Base-by-base conservation (phyloP, 1,140 invertebrate species). In the Polypedilum pembai region DNA sequence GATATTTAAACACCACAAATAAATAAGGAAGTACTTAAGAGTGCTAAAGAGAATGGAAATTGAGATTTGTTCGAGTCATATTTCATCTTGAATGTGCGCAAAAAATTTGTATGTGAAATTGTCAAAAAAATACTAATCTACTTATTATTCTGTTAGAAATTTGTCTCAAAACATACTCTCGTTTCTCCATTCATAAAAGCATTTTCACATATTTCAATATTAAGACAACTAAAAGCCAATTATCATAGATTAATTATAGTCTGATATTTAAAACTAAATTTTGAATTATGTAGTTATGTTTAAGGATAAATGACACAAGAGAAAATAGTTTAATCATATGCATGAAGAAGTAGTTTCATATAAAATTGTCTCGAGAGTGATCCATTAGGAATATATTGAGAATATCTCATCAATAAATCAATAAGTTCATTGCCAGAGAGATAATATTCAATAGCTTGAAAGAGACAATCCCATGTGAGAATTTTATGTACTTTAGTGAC, bases 271-370 rank as follows among this genome's bases (percentile, higher is more conserved):
- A 56, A n/a, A 56, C 4, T 56, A 56, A 12, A 56, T 56, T 81
- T 80, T 75, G 82, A 78, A 15, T 79, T 83, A 75, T 81, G 79
- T 76, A 83, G 79, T 77, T 83, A 82, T 40, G 82, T 78, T 77
- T 83, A 82, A 72, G 82, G 79, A n/a, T n/a, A n/a, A 78, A 84
- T 79, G 76, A 83, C 83, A 78, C 84, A 84, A 41, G 83, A 81
- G 76, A 84, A 84, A 74, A 85, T 84, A 84, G 69, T 75, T 69
- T 69, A 69, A 69, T 69, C 65, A 21, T 21, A 20, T 18, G 65
- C 65, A 21, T 69, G 65, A 20, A 69, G 65, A 8, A 69, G 18
- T 18, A 69, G 65, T 18, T 69, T 69, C 65, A 69, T 21, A 69
- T 69, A 69, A 69, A 69, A 69, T 69, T 69, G 65, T 69, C 65